These are phyloP conservation scores for Drosophila athabasca DNA, from an alignment of 1,140 invertebrate genomes.

Conservation along the genomic window DNA sequence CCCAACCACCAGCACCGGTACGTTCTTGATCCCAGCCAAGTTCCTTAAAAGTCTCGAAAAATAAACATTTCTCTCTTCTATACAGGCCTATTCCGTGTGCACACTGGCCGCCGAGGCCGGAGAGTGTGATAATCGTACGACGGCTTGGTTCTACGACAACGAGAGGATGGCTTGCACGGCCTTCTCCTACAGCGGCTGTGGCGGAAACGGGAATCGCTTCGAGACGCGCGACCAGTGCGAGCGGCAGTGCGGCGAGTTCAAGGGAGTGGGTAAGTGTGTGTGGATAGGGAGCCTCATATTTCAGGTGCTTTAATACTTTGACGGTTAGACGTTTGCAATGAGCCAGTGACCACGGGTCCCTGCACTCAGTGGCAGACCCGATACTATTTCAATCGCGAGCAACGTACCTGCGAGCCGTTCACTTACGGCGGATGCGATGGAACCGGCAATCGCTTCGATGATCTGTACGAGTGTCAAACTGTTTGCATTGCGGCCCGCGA, in stretches of 20 bases:
- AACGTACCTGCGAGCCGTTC: constrained; percentile 88
- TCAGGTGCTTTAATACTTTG: constrained; percentile 47
- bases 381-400: constrained; percentile 87
- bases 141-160: constrained; percentile 91
- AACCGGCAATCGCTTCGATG: constrained; percentile 92
- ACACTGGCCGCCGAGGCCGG: constrained; percentile 87
- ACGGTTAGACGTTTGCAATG: constrained; percentile 87
- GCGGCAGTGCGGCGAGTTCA: constrained; percentile 89
- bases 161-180: constrained; percentile 86
- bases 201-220: constrained; percentile 93
- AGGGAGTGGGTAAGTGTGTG: constrained; percentile 87
- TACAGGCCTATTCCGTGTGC: constrained; percentile 84
- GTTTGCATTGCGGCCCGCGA: constrained; percentile 85
- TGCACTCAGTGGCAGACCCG: constrained; percentile 87
- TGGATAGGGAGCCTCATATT: neutral
- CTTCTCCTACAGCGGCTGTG: constrained; percentile 92
- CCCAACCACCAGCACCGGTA: constrained; percentile 55
- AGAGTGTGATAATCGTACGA: constrained; percentile 87
- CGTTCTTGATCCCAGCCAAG: neutral
- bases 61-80: no score
- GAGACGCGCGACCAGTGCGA: constrained; percentile 92
- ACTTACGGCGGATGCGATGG: constrained; percentile 93
- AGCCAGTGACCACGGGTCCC: constrained; percentile 87
- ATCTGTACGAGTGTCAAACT: constrained; percentile 88
- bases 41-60: no score